Base-by-base conservation (phyloP, 30 jellyfish, hydroid and myxozoan genomes). In the Calvadosia cruxmelitensis region DNA sequence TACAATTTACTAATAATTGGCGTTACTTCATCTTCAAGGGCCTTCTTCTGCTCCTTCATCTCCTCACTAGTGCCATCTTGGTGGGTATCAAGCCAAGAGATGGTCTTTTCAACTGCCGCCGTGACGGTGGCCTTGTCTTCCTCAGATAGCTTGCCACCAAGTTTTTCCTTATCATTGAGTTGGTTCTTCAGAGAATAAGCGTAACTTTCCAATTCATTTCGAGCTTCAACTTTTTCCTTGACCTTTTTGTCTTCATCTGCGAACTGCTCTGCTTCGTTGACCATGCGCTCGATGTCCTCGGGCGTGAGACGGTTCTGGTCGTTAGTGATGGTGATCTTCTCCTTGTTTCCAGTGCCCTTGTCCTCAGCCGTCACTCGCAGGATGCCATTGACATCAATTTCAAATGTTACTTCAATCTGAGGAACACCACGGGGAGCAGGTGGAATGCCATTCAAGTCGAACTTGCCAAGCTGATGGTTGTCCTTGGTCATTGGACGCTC, bases 361-460 rank as follows among this genome's bases (percentile, higher is more conserved):
- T 92, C 99, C 75, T 92, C 96, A 50, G 99, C 99, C n/a, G 97
- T 78, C 31, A 92, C 96, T 50, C 96, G 73, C 63, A 92, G 64
- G 53, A 92, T 92, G 79, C 99, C 99, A 63, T 92, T 84, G 68
- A 84, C 96, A 64, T 83, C 96, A 70, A 92, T 92, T 72, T 92
- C 99, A 69, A 92, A 92, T 23, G 99, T 92, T 73, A 92, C 99
- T 74, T 92, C 99, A 64, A 92, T 92, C 62, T 92, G 99, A 51
- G 99, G 99, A 3, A 83, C 99, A 51, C 95, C 95, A 51, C 95
- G 80, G 32, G 99, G 99, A 1, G 99, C 99, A 3, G 95, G 95
- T 27, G 95, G 95, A 82, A 92, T 92, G 33, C 93, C 94, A 64
- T 83, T 83, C 66, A 92, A 71, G 53, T 84, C 95, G 70, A 92